Conservation (phyloP, 2,888 invertebrate species). For the Aphodius sticticus region DNA sequence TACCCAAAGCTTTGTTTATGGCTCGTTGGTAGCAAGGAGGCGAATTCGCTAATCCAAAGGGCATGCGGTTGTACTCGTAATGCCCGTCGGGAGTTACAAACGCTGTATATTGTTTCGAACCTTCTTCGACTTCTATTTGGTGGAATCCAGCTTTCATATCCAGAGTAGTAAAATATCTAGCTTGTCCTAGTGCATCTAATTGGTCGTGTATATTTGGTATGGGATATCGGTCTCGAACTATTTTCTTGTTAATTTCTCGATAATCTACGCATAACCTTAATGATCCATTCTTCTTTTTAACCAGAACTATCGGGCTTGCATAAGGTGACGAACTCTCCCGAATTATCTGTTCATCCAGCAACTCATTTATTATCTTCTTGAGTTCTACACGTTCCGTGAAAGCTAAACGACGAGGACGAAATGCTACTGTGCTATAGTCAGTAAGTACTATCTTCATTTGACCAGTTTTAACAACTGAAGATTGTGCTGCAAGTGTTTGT, state of each 20-base stretch:
- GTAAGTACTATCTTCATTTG: no score
- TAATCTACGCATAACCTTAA: constrained; percentile 16
- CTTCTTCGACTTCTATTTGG: constrained; percentile 25
- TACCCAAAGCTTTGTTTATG: no score
- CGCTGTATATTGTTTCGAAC: constrained; percentile 34
- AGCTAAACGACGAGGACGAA: constrained; percentile 14
- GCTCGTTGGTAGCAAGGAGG: background rate
- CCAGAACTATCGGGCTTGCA: constrained; percentile 10
- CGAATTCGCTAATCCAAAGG: constrained; percentile 50
- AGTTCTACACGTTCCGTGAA: background rate
- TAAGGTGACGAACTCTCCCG: background rate
- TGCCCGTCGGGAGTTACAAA: constrained; percentile 37
- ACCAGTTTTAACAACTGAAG: no score
- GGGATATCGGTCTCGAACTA: background rate
- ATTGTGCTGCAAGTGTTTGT: no score
- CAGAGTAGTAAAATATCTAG: constrained; percentile 30
- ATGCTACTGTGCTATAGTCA: no score
- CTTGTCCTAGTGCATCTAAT: background rate
- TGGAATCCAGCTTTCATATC: constrained; percentile 39
- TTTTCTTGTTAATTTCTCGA: constrained; percentile 10
- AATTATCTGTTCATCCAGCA: background rate
- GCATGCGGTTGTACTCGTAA: constrained; percentile 37
- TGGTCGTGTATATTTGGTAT: constrained; percentile 13
- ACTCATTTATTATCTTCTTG: background rate
- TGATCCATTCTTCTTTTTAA: constrained; percentile 19